Base-by-base conservation (phyloP, 1,140 invertebrate species). In the Drosophila obscura region DNA sequence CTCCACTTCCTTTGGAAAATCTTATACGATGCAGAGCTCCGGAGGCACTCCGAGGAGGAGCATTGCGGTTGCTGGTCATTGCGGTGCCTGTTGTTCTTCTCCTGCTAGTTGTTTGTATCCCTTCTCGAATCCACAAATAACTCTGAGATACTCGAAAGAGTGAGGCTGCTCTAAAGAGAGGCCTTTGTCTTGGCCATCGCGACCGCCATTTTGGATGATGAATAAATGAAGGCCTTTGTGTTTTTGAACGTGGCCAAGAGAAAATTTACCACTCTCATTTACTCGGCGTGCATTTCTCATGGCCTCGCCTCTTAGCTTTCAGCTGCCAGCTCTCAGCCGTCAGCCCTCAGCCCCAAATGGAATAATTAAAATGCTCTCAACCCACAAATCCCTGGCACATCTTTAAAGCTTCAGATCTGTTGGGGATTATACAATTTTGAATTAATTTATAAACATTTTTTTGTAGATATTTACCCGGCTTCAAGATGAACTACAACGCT, bases 171-270 rank as follows among this genome's bases (percentile, higher is more conserved):
- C 7, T 16, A 53, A n/a, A 35, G 39, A 39, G 49, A 46, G 28
- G 59, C 65, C 53, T 85, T 85, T 88, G 82, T 85, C 82, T 85
- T 68, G 68, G 65, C 64, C 63, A 63, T 69, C 53, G 78, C 68
- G 76, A 80, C 73, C 71, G 82, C 77, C 79, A 87, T 85, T 88
- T 85, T 75, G 77, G 67, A 71, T 87, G 82, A 88, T 87, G 82
- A 87, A 87, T 87, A 87, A 89, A 87, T 88, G 80, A 88, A 89
- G 76, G 76, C 69, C 77, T 77, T 84, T 84, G 76, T 83, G 55
- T 69, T 77, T 61, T 55, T 55, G 52, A 64, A 60, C 66, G 59
- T 50, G 60, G 45, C 55, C 60, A 69, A 76, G 57, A 39, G 45
- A 63, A 64, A 74, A 76, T 76, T 82, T 77, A 88, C 78, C 83